Evolutionary conservation across 2,888 invertebrate genomes (phyloP), one percentile per base, ranked within the genome.

Genomic region (Phyllotreta striolata): DNA sequence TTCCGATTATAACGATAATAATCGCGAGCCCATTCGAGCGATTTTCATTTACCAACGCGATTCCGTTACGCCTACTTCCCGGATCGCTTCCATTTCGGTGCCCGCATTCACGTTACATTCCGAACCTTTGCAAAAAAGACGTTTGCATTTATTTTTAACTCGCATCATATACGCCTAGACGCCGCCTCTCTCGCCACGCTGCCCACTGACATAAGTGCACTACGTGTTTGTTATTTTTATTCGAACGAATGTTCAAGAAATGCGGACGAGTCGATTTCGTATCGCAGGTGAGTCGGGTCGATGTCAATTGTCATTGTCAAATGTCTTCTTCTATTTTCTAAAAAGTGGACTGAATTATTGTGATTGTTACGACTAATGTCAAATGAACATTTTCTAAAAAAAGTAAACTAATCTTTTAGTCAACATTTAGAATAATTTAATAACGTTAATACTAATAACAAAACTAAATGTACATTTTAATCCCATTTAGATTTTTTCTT

Each of bases 401-500:
- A 5, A 13, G 46, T 46, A 7, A 6, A 14, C 24, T 10, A 8
- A 24, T 49, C 34, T 34, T 35, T n/a, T 3, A n/a, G 5, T 10
- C 7, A 24, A 24, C 24, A 4, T 24, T 24, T 24, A 24, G 24
- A 24, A 24, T 24, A 24, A 24, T 3, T 24, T 24, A 24, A 24
- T 24, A 24, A 24, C 24, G 4, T 24, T 24, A 24, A 24, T 24
- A 24, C n/a, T n/a, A n/a, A n/a, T 24, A 24, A 24, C 24, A 3
- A 24, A 24, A n/a, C n/a, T n/a, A n/a, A 24, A 24, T 24, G 24
- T 24, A 24, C 24, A 24, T 3, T 41, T 41, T 14, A 86, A 76
- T 91, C 89, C 93, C 93, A 93, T 80, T 89, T 92, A 0, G 92
- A 93, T 77, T 87, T 87, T 78, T 88, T 90, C 77, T 90, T 91